phyloP scores from a whole-genome alignment of 2,113 vertebrate genomes.

The Cnemophilus loriae region DNA sequence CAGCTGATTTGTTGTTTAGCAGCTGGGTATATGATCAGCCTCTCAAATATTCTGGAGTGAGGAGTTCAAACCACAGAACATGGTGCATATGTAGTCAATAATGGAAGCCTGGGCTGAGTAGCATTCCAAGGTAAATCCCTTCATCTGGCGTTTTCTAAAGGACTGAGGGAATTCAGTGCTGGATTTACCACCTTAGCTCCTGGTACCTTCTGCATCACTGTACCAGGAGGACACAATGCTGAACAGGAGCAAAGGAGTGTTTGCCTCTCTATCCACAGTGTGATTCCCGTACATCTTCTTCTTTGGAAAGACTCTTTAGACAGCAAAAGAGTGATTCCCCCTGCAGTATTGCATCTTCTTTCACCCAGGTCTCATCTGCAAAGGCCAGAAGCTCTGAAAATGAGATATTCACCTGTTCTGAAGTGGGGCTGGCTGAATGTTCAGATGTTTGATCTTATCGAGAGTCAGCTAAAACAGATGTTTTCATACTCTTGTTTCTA shows the following conservation, averaged over 20 bases:
- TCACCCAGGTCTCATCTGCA: neutral
- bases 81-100: neutral
- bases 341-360: neutral
- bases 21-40: neutral
- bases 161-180: neutral
- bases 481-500: neutral
- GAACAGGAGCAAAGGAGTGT: neutral
- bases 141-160: neutral
- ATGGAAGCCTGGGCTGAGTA: neutral
- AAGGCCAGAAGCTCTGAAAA: neutral
- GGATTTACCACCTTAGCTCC: neutral
- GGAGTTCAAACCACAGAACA: neutral
- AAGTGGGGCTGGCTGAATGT: neutral
- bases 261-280: neutral
- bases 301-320: neutral
- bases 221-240: neutral
- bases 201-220: neutral
- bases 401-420: neutral
- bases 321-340: neutral
- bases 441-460: neutral
- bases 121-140: neutral
- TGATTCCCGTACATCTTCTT: neutral
- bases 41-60: fast-evolving
- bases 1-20: neutral
- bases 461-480: neutral